These are phyloP conservation scores for Agrochola lychnidis DNA, from an alignment of 2,888 invertebrate genomes.

Conservation along the genomic window DNA sequence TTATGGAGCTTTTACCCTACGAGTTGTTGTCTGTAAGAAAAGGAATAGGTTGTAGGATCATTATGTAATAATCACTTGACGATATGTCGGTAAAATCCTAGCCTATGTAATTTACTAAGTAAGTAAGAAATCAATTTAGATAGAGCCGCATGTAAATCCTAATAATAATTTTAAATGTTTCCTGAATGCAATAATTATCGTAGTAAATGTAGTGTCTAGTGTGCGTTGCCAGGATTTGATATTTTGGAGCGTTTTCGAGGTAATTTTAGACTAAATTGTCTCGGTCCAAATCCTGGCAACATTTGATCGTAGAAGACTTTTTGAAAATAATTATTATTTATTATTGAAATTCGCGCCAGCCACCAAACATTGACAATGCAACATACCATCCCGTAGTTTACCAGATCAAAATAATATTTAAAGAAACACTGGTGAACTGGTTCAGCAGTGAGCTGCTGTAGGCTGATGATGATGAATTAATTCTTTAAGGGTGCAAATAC, in stretches of 20 bases:
- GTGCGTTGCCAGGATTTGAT: conserved; percentile 26
- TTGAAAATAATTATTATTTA: conserved; percentile 8
- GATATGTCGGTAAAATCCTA: conserved; percentile 38
- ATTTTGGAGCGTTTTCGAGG: not conserved
- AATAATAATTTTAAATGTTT: conserved; percentile 32
- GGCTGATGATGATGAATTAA: not conserved
- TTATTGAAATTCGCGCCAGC: conserved; percentile 1
- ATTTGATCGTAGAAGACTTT: conserved; percentile 30
- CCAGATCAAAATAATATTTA: not conserved
- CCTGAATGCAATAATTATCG: conserved; percentile 50
- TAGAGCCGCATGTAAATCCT: conserved; percentile 42
- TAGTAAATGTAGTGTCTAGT: conserved; percentile 36
- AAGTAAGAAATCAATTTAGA: conserved; percentile 48
- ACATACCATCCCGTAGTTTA: conserved; percentile 5
- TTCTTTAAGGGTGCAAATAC: not conserved
- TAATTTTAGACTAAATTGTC: not conserved
- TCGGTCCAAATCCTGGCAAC: conserved; percentile 30
- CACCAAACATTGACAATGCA: conserved; percentile 7
- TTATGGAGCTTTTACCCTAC: conserved; percentile 17
- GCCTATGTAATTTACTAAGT: conserved; percentile 42
- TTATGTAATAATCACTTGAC: conserved; percentile 44
- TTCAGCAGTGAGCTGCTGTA: not conserved
- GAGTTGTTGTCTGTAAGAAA: conserved; percentile 26
- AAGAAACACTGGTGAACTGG: not conserved
- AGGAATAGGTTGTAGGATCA: conserved; percentile 17